Conservation (phyloP, 1,140 invertebrate species). For the Tetramorium simillimum region DNA sequence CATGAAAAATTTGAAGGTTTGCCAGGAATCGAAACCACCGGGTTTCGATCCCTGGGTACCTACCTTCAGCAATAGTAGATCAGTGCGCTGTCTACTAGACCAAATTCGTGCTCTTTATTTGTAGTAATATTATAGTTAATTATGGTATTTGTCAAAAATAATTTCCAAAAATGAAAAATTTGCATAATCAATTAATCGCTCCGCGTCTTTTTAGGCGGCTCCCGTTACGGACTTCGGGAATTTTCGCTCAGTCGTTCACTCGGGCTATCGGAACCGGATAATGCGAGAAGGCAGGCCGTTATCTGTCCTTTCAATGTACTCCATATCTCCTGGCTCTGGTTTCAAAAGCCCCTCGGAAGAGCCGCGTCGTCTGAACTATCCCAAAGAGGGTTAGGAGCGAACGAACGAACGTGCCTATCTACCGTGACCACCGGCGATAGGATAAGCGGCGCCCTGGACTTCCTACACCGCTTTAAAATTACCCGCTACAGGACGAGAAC, state of each 20-base stretch:
- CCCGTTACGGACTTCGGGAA: conserved; percentile 29
- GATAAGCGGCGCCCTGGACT: conserved; percentile 79
- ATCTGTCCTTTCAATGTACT: conserved; percentile 65
- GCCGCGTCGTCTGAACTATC: conserved; percentile 58
- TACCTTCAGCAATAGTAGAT: too few relatives aligned
- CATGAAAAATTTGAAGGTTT: too few relatives aligned
- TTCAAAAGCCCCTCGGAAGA: conserved; percentile 23
- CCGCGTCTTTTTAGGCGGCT: neutral
- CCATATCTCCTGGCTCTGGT: conserved; percentile 58
- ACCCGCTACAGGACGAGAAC: conserved; percentile 74
- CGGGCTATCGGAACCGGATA: conserved; percentile 63
- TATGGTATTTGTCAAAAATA: too few relatives aligned
- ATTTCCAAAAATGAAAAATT: too few relatives aligned
- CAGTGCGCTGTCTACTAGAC: too few relatives aligned
- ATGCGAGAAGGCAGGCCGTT: conserved; percentile 55
- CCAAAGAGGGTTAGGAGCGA: conserved; percentile 61
- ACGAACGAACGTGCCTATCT: conserved; percentile 70
- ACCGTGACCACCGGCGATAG: conserved; percentile 79
- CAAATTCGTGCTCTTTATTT: too few relatives aligned
- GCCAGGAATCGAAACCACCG: too few relatives aligned
- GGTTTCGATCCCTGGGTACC: too few relatives aligned
- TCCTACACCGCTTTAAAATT: conserved; percentile 81
- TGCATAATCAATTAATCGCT: conserved; percentile 22
- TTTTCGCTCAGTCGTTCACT: conserved; percentile 55
- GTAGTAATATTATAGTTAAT: too few relatives aligned